These are phyloP conservation scores for Tragelaphus imberbis DNA, from an alignment of 2,113 vertebrate species.

Conservation along the genomic window DNA sequence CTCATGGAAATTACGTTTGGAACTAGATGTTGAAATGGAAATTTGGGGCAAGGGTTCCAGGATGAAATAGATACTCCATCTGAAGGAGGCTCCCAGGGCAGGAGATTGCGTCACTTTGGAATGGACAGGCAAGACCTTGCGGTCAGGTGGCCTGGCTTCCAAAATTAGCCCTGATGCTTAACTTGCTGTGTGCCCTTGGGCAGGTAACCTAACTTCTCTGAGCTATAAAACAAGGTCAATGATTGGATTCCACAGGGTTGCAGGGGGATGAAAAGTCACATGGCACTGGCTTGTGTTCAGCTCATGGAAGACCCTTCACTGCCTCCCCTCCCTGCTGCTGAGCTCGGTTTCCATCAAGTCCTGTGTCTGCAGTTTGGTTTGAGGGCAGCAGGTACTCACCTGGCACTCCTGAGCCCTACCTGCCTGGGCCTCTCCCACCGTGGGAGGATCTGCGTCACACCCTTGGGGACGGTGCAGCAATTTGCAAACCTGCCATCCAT, in stretches of 20 bases:
- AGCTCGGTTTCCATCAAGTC: fast-evolving
- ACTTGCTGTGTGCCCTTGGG: background rate
- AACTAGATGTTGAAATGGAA: background rate
- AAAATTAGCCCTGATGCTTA: background rate
- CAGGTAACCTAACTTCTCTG: background rate
- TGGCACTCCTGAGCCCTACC: background rate
- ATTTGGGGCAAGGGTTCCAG: background rate
- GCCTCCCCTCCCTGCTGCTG: background rate
- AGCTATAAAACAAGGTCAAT: background rate
- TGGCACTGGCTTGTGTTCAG: background rate
- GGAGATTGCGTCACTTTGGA: fast-evolving
- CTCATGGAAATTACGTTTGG: background rate
- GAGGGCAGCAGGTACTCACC: background rate
- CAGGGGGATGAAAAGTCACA: too few species aligned
- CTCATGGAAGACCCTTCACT: background rate
- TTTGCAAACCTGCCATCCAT: background rate
- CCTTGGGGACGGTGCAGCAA: fast-evolving
- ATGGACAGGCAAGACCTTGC: fast-evolving
- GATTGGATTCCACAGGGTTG: background rate
- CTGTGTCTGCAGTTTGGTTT: background rate
- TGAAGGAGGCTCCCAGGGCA: background rate
- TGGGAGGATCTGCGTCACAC: background rate
- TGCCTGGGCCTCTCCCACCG: fast-evolving
- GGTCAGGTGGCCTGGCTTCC: background rate
- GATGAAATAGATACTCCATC: background rate